A percentile compares a stretch with the other conserved stretches of the same genome.
Evolutionary conservation across 2,113 vertebrate species (phyloP).

Genomic region (Nothobranchius kuhntae): DNA sequence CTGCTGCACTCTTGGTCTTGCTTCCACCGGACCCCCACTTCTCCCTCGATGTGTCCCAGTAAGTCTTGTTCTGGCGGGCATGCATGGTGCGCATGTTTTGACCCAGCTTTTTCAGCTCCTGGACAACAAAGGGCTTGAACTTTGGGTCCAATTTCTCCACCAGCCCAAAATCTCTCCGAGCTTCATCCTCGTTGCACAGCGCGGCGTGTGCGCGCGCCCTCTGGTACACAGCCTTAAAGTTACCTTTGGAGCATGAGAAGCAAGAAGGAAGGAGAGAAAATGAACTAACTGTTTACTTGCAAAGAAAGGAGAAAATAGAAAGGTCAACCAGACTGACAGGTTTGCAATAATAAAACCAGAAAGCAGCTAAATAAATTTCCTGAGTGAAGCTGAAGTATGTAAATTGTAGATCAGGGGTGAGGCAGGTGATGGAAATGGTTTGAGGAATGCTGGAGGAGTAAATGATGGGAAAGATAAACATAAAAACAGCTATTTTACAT

Average conservation of each 20-base stretch:
- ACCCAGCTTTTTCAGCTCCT: constrained; percentile 80
- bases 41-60: constrained; percentile 70
- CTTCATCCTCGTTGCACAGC: constrained; percentile 79
- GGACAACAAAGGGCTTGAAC: constrained; percentile 73
- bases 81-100: constrained; percentile 76
- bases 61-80: constrained; percentile 78
- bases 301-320: neutral
- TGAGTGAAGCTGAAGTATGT: constrained; percentile 3
- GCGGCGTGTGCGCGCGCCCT: constrained; percentile 80
- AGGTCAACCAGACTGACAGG: neutral
- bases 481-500: constrained; percentile 49
- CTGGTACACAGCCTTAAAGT: constrained; percentile 85
- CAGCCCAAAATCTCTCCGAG: constrained; percentile 70
- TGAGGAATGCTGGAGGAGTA: constrained; percentile 19
- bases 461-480: constrained; percentile 41
- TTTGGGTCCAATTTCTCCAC: constrained; percentile 78
- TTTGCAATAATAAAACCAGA: neutral
- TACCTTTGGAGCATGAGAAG: constrained; percentile 68
- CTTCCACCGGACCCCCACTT: constrained; percentile 65
- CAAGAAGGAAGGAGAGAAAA: constrained; percentile 10
- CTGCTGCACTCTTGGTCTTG: constrained; percentile 31
- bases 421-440: neutral
- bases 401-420: constrained; percentile 1
- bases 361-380: neutral
- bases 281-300: neutral